Percentiles rank a stretch among this genome's conserved stretches.
These are phyloP conservation scores for Prionailurus viverrinus DNA, from an alignment of 2,113 vertebrate genomes.

Conservation along the genomic window DNA sequence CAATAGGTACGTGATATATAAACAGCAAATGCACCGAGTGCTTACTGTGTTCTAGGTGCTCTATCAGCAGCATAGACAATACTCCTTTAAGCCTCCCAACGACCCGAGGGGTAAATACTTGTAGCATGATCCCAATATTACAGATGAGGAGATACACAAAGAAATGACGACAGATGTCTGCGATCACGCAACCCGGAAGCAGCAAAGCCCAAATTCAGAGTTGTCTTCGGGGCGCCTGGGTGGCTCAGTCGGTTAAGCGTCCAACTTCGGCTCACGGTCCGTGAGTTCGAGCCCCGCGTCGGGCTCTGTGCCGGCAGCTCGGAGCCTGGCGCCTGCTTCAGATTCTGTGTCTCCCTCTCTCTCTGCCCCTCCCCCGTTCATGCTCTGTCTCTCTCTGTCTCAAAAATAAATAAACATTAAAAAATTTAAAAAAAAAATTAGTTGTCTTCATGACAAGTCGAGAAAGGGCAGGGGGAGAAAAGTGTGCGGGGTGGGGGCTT, in stretches of 20 bases:
- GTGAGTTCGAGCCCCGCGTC: too few species aligned
- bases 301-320: too few species aligned
- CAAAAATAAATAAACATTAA: too few species aligned
- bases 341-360: too few species aligned
- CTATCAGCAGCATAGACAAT: background rate
- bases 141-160: background rate
- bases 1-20: background rate
- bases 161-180: background rate
- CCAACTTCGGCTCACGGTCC: too few species aligned
- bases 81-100: background rate
- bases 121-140: background rate
- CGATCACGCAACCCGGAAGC: background rate
- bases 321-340: too few species aligned
- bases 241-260: too few species aligned
- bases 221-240: background rate
- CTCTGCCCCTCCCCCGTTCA: too few species aligned
- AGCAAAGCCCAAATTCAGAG: background rate
- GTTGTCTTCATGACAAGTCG: background rate
- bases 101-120: background rate
- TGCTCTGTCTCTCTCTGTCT: too few species aligned
- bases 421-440: background rate
- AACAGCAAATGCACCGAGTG: background rate
- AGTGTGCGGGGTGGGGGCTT: background rate
- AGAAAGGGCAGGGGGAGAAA: background rate
- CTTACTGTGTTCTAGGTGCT: background rate